Evolutionary conservation across 2,797 vertebrate genomes (phyloP).

Genomic region (Calcarius lapponicus): DNA sequence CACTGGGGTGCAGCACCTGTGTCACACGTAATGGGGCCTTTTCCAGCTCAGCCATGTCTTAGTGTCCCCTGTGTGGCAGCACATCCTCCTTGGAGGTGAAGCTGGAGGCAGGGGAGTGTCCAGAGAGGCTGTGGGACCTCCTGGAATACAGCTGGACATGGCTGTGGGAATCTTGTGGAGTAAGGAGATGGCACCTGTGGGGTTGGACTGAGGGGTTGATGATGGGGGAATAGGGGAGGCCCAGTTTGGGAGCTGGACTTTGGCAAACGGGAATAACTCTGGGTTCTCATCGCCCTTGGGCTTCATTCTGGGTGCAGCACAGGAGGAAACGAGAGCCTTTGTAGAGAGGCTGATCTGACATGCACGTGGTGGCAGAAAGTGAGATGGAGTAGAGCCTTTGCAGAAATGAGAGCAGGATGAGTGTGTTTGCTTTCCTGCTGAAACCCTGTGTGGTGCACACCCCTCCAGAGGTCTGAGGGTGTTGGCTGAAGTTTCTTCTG

Average conservation of each 20-base stretch:
- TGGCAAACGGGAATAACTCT: neutral
- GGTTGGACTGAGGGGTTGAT: accelerated
- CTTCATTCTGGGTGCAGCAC: neutral
- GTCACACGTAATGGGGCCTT: accelerated
- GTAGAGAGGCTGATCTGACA: neutral
- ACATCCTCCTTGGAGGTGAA: neutral
- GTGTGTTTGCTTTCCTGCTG: neutral
- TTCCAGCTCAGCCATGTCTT: neutral
- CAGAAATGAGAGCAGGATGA: neutral
- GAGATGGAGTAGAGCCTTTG: neutral
- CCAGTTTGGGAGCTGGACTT: neutral
- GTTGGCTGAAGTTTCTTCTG: neutral
- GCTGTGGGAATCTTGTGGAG: neutral
- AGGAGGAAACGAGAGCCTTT: neutral
- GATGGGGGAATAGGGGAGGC: neutral
- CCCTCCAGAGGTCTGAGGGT: neutral
- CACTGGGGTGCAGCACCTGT: accelerated
- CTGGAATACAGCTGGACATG: accelerated
- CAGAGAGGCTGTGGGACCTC: neutral
- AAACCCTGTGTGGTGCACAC: neutral
- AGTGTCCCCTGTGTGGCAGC: neutral
- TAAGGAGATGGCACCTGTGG: neutral
- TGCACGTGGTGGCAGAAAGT: accelerated
- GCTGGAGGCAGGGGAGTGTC: no score
- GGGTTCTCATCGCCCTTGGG: neutral